Percentiles rank a stretch among this genome's conserved stretches.
Conservation (phyloP, 2,113 vertebrate species). For the Patagioenas fasciata region DNA sequence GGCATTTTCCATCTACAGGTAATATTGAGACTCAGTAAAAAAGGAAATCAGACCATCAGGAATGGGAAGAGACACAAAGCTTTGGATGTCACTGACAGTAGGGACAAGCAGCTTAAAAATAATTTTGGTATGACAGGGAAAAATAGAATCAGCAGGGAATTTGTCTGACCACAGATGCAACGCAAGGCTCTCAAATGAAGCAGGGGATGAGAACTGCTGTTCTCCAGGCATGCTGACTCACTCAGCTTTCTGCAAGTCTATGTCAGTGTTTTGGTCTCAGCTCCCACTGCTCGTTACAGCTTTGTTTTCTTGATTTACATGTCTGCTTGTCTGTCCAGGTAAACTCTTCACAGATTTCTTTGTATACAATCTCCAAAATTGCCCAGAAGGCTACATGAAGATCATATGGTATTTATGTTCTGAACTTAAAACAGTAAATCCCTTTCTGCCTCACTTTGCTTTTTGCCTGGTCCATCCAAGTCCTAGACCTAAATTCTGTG, state of each 20-base stretch:
- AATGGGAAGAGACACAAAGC: not conserved
- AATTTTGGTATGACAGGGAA: not conserved
- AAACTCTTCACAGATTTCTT: not conserved
- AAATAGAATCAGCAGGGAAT: not conserved
- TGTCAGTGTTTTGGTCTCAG: slow-evolving; percentile 1
- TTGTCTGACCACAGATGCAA: not conserved
- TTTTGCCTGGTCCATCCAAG: not conserved
- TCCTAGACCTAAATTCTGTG: not conserved
- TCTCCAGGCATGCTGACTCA: slow-evolving; percentile 21
- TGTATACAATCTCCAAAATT: not conserved
- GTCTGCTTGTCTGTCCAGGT: not conserved
- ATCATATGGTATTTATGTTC: not conserved
- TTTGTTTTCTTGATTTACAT: slow-evolving; percentile 10
- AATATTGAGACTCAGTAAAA: not conserved
- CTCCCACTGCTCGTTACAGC: not conserved
- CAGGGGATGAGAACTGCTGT: not conserved
- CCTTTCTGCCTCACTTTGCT: not conserved
- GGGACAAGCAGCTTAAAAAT: not conserved
- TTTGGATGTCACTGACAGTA: not conserved
- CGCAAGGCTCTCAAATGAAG: not conserved
- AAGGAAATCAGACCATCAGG: not conserved
- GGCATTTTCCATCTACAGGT: not conserved
- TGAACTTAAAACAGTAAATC: not conserved
- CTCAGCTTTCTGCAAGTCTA: not conserved
- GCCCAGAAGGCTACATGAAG: not conserved